phyloP scores from a whole-genome alignment of 2,888 invertebrate species.

The Nomada lathburiana region DNA sequence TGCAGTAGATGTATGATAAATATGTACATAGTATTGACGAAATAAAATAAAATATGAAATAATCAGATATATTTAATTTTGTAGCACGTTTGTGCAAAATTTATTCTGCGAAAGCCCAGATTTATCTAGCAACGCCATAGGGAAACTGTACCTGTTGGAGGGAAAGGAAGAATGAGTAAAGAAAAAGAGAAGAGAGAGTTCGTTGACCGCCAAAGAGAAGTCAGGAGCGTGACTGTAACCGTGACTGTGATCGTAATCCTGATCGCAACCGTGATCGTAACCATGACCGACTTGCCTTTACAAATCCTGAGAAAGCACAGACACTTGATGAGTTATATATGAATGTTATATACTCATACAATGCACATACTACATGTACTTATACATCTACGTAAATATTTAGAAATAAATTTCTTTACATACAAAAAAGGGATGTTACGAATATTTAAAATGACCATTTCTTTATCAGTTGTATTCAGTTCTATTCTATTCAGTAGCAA shows the following conservation, averaged over 20 bases:
- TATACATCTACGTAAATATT: neutral
- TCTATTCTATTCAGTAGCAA: too few relatives aligned
- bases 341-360: neutral
- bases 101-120: constrained; percentile 44
- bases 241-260: constrained; percentile 75
- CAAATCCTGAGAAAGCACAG: constrained; percentile 36
- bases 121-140: constrained; percentile 37
- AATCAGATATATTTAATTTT: neutral
- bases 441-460: too few relatives aligned
- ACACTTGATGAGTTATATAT: neutral
- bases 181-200: constrained; percentile 58
- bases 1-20: too few relatives aligned
- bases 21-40: too few relatives aligned
- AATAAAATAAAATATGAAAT: too few relatives aligned
- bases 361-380: neutral
- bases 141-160: constrained; percentile 41
- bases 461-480: too few relatives aligned
- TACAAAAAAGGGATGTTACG: neutral
- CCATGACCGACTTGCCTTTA: constrained; percentile 66
- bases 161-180: constrained; percentile 43
- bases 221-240: constrained; percentile 67
- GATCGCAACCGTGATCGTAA: constrained; percentile 65
- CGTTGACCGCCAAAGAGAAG: constrained; percentile 67
- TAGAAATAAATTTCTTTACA: neutral
- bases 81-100: constrained; percentile 4